Conservation (phyloP, 2,797 vertebrate species). For the Pipistrellus pipistrellus region DNA sequence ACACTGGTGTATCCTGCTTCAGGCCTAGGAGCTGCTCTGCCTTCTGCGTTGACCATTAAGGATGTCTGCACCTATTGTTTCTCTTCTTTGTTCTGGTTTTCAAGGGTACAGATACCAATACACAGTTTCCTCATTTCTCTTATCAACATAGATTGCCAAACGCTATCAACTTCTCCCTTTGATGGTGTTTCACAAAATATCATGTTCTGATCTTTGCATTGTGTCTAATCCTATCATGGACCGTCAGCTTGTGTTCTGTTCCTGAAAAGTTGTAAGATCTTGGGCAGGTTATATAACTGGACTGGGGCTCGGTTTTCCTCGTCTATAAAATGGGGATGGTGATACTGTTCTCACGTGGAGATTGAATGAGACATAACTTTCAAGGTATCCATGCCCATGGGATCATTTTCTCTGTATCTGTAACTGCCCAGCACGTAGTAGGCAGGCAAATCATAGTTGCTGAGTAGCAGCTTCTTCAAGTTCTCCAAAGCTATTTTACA, state of each 20-base stretch:
- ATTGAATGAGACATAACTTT: background rate
- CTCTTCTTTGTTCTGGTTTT: slow-evolving; percentile 31
- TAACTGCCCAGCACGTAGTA: background rate
- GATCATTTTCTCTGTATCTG: background rate
- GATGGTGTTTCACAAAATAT: background rate
- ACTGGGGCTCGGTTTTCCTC: background rate
- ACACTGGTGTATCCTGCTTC: no score
- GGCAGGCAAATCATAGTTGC: background rate
- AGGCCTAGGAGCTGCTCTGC: background rate
- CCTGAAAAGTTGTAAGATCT: background rate
- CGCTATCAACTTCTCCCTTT: background rate
- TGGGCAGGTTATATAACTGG: background rate
- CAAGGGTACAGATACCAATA: background rate
- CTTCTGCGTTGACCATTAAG: background rate
- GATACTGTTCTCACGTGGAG: background rate
- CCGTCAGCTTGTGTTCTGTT: background rate
- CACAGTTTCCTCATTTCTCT: background rate
- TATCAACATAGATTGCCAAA: background rate
- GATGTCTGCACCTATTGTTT: background rate
- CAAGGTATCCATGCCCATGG: background rate
- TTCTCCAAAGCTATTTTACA: background rate
- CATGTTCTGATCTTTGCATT: background rate
- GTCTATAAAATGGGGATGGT: background rate
- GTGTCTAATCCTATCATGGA: background rate
- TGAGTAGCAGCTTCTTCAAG: background rate